Base-by-base conservation (phyloP, 2,113 vertebrate genomes). In the Salvelinus namaycush region DNA sequence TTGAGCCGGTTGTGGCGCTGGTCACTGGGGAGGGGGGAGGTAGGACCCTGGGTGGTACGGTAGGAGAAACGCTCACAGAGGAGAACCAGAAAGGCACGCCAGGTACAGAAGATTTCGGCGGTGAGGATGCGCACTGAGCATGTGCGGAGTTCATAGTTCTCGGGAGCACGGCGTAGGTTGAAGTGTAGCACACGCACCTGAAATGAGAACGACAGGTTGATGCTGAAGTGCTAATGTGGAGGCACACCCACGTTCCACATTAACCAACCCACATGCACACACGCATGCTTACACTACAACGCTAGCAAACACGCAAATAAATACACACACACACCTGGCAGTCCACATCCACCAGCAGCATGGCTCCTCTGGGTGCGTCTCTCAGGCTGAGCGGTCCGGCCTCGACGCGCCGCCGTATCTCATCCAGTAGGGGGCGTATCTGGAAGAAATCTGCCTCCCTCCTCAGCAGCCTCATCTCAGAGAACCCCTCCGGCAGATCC, bases 371-470 rank as follows among this genome's bases (percentile, higher is more conserved):
- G 0, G 81, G 84, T 1, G 84, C 79, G 13, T 74, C 83, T 54
- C 75, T 81, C 1, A 78, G 49, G 71, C 83, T 81, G 18, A 83
- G 82, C 7, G 88, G 84, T 11, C 81, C 29, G 0, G 78, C 87
- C 1, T 87, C 83, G 9, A 92, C 88, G 5, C 85, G 77, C 22
- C 81, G 92, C 62, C 60, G 66, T 0, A 95, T 87, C 57, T 92
- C 94, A 6, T 94, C 93, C 83, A 94, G 73, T 57, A 96, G 90
- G 2, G 94, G 94, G 44, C 77, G 89, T 79, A 95, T 94, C 90
- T 96, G 95, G 84, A 94, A 95, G 90, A 95, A 96, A 74, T 95
- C 95, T 0, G 94, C 95, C 70, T 96, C 94, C 2, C 91, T 89
- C n/a, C 78, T 79, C 16, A 96, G 89, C 71, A 95, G 89, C 0